These are phyloP conservation scores for Temnothorax curvispinosus DNA, from an alignment of 1,140 invertebrate genomes.

Conservation along the genomic window DNA sequence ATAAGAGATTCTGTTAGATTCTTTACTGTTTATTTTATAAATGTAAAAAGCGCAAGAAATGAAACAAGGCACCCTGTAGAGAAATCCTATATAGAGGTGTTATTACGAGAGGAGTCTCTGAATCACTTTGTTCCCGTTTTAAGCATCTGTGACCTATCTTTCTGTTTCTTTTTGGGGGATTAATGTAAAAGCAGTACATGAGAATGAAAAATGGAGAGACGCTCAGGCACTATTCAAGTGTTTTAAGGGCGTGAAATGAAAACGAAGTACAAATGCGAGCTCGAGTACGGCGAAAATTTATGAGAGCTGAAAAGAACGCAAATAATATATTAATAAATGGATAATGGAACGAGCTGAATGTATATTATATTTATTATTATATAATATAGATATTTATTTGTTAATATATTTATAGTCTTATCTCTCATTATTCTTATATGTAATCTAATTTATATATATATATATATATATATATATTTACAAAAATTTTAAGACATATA, in stretches of 20 bases:
- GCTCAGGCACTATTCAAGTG: not conserved
- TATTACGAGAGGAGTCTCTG: conserved; percentile 24
- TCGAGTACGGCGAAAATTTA: not conserved
- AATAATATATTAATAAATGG: not conserved
- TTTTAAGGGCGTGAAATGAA: not conserved
- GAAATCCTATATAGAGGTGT: conserved; percentile 1
- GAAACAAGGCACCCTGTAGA: conserved; percentile 19
- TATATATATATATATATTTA: not conserved
- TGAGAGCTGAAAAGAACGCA: not conserved
- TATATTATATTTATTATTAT: not conserved
- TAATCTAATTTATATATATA: not conserved
- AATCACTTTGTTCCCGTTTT: conserved; percentile 36
- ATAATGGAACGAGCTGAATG: not conserved
- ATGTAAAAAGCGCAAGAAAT: not conserved
- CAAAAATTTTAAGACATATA: too few relatives aligned
- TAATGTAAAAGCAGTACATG: conserved; percentile 14
- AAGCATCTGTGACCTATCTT: conserved; percentile 27
- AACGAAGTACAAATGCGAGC: not conserved
- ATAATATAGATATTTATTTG: not conserved
- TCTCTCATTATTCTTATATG: not conserved
- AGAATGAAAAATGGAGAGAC: conserved; percentile 13
- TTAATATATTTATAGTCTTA: not conserved
- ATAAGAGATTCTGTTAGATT: not conserved
- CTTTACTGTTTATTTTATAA: not conserved
- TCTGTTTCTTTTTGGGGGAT: conserved; percentile 8